These are phyloP conservation scores for Fulica atra DNA, from an alignment of 2,113 vertebrate genomes.

Conservation along the genomic window DNA sequence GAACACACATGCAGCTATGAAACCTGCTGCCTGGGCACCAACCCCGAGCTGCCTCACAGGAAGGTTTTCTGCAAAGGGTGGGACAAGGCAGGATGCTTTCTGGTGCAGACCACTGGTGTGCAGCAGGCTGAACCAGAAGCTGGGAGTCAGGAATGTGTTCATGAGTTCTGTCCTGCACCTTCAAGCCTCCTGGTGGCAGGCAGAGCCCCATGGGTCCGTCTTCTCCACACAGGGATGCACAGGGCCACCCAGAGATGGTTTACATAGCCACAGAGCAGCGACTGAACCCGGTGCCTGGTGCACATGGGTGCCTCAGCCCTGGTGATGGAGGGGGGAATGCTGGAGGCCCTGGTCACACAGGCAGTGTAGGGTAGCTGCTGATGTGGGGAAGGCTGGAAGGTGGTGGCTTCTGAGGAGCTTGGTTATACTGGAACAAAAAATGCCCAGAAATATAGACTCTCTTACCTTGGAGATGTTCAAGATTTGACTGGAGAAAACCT, in stretches of 20 bases:
- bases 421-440: not conserved
- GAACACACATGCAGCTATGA: not conserved
- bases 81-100: not conserved
- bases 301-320: accelerated
- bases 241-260: not conserved
- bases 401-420: not conserved
- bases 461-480: not conserved
- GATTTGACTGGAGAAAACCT: not conserved
- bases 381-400: not conserved
- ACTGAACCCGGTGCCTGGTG: accelerated
- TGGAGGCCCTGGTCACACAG: accelerated
- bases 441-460: not conserved
- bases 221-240: not conserved
- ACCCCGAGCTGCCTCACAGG: not conserved
- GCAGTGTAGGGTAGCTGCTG: not conserved
- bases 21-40: not conserved
- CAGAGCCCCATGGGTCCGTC: not conserved
- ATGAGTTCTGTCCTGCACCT: not conserved
- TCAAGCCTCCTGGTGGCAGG: not conserved
- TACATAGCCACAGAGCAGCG: not conserved
- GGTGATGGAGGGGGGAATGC: not conserved
- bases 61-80: not conserved
- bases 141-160: not conserved
- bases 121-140: not conserved
- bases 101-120: accelerated